Base-by-base conservation (phyloP, 1,140 invertebrate genomes). In the Aradophagus sp. region DNA sequence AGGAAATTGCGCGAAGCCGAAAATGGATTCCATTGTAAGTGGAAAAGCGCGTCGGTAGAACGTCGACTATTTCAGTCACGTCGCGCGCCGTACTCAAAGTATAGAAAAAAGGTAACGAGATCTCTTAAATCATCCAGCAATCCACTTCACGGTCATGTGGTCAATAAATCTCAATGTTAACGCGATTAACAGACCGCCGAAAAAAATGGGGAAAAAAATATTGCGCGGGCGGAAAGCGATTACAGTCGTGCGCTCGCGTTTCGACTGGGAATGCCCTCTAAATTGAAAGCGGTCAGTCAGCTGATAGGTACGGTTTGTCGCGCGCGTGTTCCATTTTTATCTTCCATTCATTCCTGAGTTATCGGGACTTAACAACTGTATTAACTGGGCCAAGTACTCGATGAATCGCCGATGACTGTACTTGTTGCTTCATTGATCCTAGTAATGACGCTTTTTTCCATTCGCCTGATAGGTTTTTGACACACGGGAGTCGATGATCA, bases 321-420 rank as follows among this genome's bases (percentile, higher is more conserved):
- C 47, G 32, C 47, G 41, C 26, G 29, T 35, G 52, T 42, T 14
- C 15, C 14, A n/a, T n/a, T n/a, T n/a, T n/a, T n/a, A n/a, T n/a
- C n/a, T n/a, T n/a, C n/a, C n/a, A n/a, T n/a, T n/a, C n/a, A n/a
- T n/a, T n/a, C n/a, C n/a, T n/a, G n/a, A n/a, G n/a, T n/a, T n/a
- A n/a, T n/a, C n/a, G n/a, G n/a, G n/a, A n/a, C n/a, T n/a, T 75
- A 80, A 76, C 76, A 76, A 77, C 76, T n/a, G n/a, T n/a, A n/a
- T n/a, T n/a, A 79, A 77, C 74, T 84, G 81, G 82, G 84, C 84
- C 83, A 85, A 85, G 84, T 83, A 83, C 77, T 84, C 67, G 36
- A 48, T 32, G 13, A 71, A 80, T 79, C 44, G 73, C 61, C 77
- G 80, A 81, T 82, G 81, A 82, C 77, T 81, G 75, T 75, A 26